These are phyloP conservation scores for Xestia c-nigrum DNA, from an alignment of 2,888 invertebrate genomes.

Conservation along the genomic window DNA sequence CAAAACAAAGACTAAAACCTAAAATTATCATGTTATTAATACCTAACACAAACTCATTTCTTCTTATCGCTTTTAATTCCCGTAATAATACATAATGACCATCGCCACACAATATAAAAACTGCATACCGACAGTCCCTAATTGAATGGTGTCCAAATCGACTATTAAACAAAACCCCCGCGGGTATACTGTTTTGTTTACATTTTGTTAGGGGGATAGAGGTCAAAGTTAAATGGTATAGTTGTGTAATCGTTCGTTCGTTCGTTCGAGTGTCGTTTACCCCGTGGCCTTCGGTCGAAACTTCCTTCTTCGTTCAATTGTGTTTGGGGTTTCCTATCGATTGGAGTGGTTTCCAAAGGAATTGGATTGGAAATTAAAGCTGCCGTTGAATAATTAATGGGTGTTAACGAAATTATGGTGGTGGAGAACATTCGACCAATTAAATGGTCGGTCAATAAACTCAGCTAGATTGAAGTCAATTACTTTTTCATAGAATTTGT, in stretches of 20 bases:
- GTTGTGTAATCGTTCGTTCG: slow-evolving; percentile 82
- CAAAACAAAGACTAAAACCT: slow-evolving; percentile 2
- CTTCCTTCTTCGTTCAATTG: slow-evolving; percentile 78
- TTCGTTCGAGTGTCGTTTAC: slow-evolving; percentile 83
- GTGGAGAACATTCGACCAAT: not conserved
- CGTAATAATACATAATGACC: slow-evolving; percentile 50
- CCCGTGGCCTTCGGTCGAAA: slow-evolving; percentile 83
- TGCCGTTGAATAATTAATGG: slow-evolving; percentile 39
- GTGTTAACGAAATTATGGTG: slow-evolving; percentile 19
- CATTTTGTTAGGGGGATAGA: slow-evolving; percentile 62
- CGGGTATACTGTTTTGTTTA: slow-evolving; percentile 56
- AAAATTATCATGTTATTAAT: slow-evolving; percentile 21
- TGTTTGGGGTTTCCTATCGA: slow-evolving; percentile 60
- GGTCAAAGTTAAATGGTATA: slow-evolving; percentile 75
- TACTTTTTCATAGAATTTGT: not conserved
- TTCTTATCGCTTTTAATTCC: slow-evolving; percentile 33
- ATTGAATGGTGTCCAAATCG: slow-evolving; percentile 57
- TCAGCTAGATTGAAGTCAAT: not conserved
- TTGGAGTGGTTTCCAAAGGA: slow-evolving; percentile 34
- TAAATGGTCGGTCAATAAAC: slow-evolving; percentile 33
- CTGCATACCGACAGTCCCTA: slow-evolving; percentile 55
- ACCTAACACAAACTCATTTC: slow-evolving; percentile 10
- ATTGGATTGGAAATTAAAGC: slow-evolving; percentile 32
- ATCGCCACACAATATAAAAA: slow-evolving; percentile 51
- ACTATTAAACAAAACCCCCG: slow-evolving; percentile 63